phyloP scores from a whole-genome alignment of 2,797 vertebrate species.

The Zonotrichia albicollis region DNA sequence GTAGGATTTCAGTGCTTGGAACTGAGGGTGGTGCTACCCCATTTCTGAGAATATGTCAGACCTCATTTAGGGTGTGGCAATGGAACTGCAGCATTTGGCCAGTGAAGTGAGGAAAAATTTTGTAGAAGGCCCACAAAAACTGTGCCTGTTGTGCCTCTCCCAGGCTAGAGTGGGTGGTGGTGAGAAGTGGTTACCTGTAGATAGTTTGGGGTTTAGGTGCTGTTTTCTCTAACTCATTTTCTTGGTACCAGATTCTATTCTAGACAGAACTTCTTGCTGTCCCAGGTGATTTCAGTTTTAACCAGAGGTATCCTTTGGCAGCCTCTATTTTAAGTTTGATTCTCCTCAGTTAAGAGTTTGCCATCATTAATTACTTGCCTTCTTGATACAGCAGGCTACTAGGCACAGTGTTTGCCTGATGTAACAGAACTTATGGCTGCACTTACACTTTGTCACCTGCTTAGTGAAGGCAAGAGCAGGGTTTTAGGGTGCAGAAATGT shows the following conservation, averaged over 20 bases:
- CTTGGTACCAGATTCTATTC: neutral
- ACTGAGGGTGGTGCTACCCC: neutral
- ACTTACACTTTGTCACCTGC: neutral
- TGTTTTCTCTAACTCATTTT: neutral
- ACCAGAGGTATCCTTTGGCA: neutral
- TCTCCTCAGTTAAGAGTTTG: neutral
- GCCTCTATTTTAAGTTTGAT: neutral
- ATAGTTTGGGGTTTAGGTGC: neutral
- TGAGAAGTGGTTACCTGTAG: neutral
- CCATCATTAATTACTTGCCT: neutral
- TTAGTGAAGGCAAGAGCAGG: neutral
- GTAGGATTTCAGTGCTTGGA: neutral
- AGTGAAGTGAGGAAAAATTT: neutral
- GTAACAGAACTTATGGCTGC: neutral
- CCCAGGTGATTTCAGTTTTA: neutral
- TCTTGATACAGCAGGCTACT: neutral
- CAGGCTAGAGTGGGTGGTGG: neutral
- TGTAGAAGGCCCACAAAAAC: neutral
- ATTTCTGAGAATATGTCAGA: neutral
- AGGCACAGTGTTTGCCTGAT: neutral
- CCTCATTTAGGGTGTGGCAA: neutral
- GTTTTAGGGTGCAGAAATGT: neutral
- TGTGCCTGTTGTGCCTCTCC: neutral
- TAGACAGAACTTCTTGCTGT: neutral
- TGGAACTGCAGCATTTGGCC: neutral